These are phyloP conservation scores for Borostomias antarcticus DNA, from an alignment of 2,797 vertebrate species.

Conservation along the genomic window DNA sequence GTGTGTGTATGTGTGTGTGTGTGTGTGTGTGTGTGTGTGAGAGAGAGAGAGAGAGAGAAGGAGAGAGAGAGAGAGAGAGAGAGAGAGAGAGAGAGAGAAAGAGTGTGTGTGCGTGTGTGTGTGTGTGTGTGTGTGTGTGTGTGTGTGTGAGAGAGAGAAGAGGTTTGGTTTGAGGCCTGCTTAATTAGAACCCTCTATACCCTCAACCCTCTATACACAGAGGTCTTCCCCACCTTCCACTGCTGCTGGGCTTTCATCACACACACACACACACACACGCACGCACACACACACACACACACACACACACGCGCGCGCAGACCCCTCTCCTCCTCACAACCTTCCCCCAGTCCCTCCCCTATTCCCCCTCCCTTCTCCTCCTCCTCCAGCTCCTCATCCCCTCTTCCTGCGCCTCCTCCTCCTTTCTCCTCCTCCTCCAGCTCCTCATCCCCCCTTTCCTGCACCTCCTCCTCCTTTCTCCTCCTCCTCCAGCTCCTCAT, in stretches of 20 bases:
- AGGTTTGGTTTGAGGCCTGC: not conserved
- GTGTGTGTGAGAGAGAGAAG: not conserved
- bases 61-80: not conserved
- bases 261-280: too few species aligned
- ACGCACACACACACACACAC: too few species aligned
- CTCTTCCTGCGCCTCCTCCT: not conserved
- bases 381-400: conserved; percentile 14
- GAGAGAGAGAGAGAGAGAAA: not conserved
- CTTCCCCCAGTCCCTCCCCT: too few species aligned
- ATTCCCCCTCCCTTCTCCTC: conserved; percentile 23
- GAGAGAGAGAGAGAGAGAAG: not conserved
- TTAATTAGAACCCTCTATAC: not conserved
- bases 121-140: not conserved
- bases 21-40: not conserved
- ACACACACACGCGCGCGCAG: too few species aligned
- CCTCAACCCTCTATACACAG: too few species aligned
- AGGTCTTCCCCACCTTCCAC: too few species aligned
- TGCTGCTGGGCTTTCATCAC: too few species aligned
- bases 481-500: not conserved
- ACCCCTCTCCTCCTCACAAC: too few species aligned
- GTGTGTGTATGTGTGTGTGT: not conserved
- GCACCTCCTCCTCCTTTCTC: not conserved
- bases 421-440: not conserved
- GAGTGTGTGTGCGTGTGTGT: too few species aligned
- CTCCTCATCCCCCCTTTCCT: accelerated